phyloP scores from a whole-genome alignment of 2,113 vertebrate genomes.

The Copsychus sechellarum region DNA sequence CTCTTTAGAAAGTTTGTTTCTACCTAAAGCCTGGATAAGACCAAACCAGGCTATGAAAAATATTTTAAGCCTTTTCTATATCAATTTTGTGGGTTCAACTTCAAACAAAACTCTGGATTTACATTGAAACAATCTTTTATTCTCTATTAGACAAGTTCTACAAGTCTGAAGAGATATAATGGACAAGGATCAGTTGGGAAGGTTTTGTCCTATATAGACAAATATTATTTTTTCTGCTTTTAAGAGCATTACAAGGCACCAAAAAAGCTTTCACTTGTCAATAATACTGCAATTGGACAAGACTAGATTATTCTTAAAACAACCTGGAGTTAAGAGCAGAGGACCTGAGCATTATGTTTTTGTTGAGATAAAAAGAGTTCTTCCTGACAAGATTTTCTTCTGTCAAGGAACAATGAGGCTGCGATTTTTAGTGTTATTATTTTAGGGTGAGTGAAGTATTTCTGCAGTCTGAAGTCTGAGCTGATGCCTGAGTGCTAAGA shows the following conservation, averaged over 20 bases:
- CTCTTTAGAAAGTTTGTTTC: background rate
- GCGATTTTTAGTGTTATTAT: background rate
- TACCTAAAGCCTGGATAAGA: background rate
- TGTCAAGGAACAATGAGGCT: background rate
- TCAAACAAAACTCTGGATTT: background rate
- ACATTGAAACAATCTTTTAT: background rate
- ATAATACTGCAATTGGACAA: background rate
- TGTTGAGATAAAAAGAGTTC: background rate
- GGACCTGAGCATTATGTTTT: background rate
- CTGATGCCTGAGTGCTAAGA: background rate
- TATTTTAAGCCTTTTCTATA: background rate
- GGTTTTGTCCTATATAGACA: background rate
- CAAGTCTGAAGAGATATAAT: background rate
- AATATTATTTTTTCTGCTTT: background rate
- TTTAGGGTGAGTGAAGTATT: background rate
- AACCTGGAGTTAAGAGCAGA: background rate
- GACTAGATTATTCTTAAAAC: background rate
- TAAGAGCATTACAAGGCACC: background rate
- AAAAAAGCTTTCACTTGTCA: background rate
- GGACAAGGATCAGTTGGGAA: background rate
- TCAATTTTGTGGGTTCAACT: background rate
- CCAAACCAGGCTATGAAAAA: background rate
- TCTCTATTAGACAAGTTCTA: background rate
- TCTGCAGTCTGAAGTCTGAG: background rate
- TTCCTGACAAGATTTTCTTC: slow-evolving; percentile 3